Evolutionary conservation across 2,888 invertebrate genomes (phyloP), one percentile per base, ranked within the genome.

Genomic region (Latheticus oryzae): DNA sequence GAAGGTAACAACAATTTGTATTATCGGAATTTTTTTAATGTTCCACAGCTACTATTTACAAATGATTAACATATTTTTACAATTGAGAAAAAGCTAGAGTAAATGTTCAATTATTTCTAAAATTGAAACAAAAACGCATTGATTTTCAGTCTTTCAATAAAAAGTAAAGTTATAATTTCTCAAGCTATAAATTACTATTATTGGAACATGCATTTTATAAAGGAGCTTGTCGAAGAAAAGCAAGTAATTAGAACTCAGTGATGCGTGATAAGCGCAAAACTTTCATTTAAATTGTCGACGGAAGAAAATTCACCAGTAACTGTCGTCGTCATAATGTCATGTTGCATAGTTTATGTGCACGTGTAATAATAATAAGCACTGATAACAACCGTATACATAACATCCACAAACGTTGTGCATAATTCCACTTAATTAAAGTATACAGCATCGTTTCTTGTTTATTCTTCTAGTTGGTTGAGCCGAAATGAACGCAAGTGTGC

Each of bases 281-380:
- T 16, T 9, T 17, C 13, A 52, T 52, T 52, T 40, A 32, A 32
- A 21, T n/a, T n/a, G n/a, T 37, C 17, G 26, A 37, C 38, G 32
- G 32, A 7, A 19, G 17, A 13, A 37, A 51, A 19, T 37, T 45
- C 17, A 19, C 43, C 24, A 26, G 26, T 21, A 12, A 21, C 9
- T 9, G 21, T 13, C 21, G 12, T 40, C 11, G 15, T 8, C 45
- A 15, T 17, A 43, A 43, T 24, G 19, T 13, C 45, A 28, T 28
- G 45, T 17, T 45, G 35, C 35, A 37, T 43, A 54, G 37, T 43
- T 54, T 54, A 54, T 12, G 26, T 47, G 42, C 47, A 47, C 47
- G 48, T 47, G 55, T 48, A 55, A 47, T 28, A 55, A 58, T 40
- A 53, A 55, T 30, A 55, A 52, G 43, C 37, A 24, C 28, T 37